phyloP scores from a whole-genome alignment of 2,797 vertebrate species.

The Poecilia velifera region DNA sequence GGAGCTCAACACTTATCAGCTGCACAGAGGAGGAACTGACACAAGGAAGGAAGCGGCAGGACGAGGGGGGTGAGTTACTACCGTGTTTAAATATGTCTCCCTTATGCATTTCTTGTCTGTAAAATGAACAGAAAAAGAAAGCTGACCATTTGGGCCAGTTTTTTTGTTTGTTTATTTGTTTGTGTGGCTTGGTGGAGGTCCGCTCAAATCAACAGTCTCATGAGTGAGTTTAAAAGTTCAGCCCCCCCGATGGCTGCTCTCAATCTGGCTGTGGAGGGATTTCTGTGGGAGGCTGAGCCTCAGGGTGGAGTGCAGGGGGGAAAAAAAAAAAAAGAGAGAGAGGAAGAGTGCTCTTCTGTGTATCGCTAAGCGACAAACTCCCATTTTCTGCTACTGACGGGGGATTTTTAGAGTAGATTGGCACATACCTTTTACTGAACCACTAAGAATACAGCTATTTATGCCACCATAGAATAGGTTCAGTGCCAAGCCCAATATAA shows the following conservation, averaged over 20 bases:
- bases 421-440: conserved; percentile 36
- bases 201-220: conserved; percentile 51
- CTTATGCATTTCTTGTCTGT: conserved; percentile 17
- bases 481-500: background rate
- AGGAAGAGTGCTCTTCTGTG: conserved; percentile 42
- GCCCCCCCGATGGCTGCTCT: conserved; percentile 76
- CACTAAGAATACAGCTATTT: conserved; percentile 47
- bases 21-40: conserved; percentile 36
- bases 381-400: conserved; percentile 44
- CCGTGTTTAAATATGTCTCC: conserved; percentile 21
- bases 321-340: conserved; percentile 9
- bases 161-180: conserved; percentile 14
- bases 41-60: conserved; percentile 1
- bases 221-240: conserved; percentile 77
- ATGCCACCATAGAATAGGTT: conserved; percentile 19
- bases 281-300: conserved; percentile 63
- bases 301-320: conserved; percentile 27
- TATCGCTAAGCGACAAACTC: conserved; percentile 64
- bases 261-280: conserved; percentile 78
- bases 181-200: conserved; percentile 46
- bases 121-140: conserved; percentile 23
- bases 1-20: conserved; percentile 53
- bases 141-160: conserved; percentile 36
- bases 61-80: background rate
- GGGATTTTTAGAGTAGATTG: conserved; percentile 49